phyloP scores from a whole-genome alignment of 2,797 vertebrate species.

The Sebastes goodei region DNA sequence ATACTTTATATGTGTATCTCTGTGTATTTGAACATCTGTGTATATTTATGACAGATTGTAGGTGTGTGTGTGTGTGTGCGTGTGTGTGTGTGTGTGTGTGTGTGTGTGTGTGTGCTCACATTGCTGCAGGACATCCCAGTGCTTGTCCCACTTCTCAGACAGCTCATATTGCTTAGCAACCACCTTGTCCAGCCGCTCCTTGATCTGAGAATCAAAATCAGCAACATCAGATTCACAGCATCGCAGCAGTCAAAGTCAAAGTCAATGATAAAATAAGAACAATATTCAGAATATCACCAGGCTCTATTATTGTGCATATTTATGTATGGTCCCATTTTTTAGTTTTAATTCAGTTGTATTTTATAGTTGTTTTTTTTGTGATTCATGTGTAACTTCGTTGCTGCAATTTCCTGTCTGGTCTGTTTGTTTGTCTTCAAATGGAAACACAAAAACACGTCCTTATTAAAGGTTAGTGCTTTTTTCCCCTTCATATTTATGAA shows the following conservation, averaged over 20 bases:
- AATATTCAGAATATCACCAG: background rate
- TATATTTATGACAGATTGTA: background rate
- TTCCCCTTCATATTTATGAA: too few relatives aligned
- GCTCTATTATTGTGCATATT: background rate
- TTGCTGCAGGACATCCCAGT: constrained; percentile 94
- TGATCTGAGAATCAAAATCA: constrained; percentile 84
- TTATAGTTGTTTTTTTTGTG: background rate
- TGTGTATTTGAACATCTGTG: background rate
- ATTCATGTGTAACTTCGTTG: background rate
- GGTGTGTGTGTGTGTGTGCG: background rate
- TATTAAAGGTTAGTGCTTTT: background rate
- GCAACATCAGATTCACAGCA: background rate
- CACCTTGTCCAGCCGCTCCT: constrained; percentile 91
- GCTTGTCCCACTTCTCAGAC: constrained; percentile 92
- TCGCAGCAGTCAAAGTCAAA: background rate
- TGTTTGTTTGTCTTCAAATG: background rate
- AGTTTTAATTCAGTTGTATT: background rate
- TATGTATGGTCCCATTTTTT: background rate
- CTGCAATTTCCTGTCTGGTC: background rate
- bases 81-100: background rate
- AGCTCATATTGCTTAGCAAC: constrained; percentile 90
- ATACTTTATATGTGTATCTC: background rate
- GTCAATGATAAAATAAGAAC: background rate
- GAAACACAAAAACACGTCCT: background rate
- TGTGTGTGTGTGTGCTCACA: constrained; percentile 78